phyloP scores from a whole-genome alignment of 1,140 invertebrate genomes.

The Rhopalosiphum maidis region DNA sequence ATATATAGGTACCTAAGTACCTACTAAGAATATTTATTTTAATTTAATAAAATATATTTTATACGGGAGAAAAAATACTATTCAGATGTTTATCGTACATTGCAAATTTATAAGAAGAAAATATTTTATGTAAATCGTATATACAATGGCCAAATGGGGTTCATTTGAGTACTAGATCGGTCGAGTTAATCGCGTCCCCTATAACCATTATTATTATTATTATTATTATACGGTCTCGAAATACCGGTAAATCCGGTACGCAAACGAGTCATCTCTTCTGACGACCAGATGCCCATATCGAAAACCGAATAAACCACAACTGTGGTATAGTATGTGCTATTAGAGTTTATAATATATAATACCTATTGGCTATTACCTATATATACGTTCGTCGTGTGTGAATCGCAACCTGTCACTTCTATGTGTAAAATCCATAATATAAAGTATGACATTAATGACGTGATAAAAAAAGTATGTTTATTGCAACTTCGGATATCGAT shows the following conservation, averaged over 20 bases:
- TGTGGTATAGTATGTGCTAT: not conserved
- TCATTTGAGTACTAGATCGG: not conserved
- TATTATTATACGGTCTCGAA: not conserved
- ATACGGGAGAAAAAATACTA: not conserved
- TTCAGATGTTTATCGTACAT: too few species aligned
- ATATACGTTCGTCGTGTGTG: not conserved
- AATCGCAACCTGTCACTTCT: not conserved
- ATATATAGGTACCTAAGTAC: not conserved
- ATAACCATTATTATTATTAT: not conserved
- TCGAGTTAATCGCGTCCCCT: not conserved
- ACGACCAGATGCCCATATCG: not conserved
- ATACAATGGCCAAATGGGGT: not conserved
- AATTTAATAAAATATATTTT: not conserved
- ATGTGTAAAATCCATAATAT: not conserved
- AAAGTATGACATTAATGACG: not conserved
- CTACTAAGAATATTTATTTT: not conserved
- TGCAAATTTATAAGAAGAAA: not conserved
- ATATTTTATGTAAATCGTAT: not conserved
- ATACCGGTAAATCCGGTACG: conserved; percentile 26
- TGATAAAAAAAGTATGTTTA: not conserved
- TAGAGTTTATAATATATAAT: not conserved
- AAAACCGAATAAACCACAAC: conserved; percentile 1
- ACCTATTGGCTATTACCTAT: not conserved
- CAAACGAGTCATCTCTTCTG: not conserved
- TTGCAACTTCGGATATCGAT: not conserved